Evolutionary conservation across 2,888 invertebrate species (phyloP), one percentile per base, ranked within the genome.

Genomic region (Cosmia pyralina): DNA sequence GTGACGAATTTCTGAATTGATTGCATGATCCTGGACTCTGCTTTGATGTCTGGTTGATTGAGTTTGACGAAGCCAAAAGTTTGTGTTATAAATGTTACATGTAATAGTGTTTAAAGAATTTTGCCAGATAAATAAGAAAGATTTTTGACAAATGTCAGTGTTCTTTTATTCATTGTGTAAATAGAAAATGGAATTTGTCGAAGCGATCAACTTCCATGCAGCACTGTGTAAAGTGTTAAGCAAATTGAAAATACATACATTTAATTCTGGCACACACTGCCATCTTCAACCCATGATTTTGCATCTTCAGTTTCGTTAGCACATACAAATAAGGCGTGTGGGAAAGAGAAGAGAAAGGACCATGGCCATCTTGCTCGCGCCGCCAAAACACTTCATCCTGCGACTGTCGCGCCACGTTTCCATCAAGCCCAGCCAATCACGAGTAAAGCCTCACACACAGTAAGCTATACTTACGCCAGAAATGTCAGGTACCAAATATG

Each of bases 351-450:
- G 90, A 90, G 89, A 89, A 79, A 92, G 91, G 93, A 93, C 92
- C 93, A 92, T 92, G 95, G 95, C 96, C 95, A 96, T 94, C 95
- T 96, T 96, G 96, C 96, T 95, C 94, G 92, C 94, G 92, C 94
- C 94, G 93, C 94, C 91, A 90, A 89, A 89, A 90, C 87, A 87
- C 86, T 85, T 86, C 87, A 89, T 90, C 90, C 89, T 90, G 90
- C 92, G 92, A 93, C 93, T 92, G 91, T 82, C 71, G 79, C 84
- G 89, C 90, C 87, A 85, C 72, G 74, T 76, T 73, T 72, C 82
- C 79, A 83, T 59, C 77, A 87, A 87, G 87, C 83, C 79, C 84
- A 85, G 89, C 88, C 90, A 90, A 91, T 90, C 88, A 90, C 91
- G 86, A 85, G 85, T 88, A 91, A 92, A 92, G 91, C 89, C 77